Conservation (phyloP, 2,888 invertebrate species). For the Drosophila buzzatii region DNA sequence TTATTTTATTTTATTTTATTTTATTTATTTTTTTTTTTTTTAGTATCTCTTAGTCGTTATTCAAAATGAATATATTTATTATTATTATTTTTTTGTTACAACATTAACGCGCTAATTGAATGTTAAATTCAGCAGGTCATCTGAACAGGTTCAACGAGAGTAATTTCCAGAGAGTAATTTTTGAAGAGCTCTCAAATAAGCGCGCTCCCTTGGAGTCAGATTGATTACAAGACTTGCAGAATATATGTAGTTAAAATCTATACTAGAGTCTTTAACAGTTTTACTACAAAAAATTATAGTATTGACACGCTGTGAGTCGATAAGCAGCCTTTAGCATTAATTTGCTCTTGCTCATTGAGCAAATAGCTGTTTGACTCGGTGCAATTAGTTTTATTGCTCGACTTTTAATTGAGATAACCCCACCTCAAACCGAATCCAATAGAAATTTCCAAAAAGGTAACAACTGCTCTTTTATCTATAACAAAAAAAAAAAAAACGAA, state of each 20-base stretch:
- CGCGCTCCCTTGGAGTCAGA: not conserved
- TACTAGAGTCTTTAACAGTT: no score
- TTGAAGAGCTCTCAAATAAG: not conserved
- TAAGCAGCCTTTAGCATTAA: not conserved
- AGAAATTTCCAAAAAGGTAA: constrained; percentile 46
- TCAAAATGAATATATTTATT: no score
- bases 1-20: no score
- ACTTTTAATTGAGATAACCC: constrained; percentile 35
- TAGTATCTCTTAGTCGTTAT: not conserved
- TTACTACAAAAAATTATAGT: not conserved
- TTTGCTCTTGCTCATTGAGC: constrained; percentile 13
- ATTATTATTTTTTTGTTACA: constrained; percentile 7
- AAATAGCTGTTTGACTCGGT: constrained; percentile 34
- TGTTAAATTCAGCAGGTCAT: constrained; percentile 42
- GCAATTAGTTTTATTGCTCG: constrained; percentile 28
- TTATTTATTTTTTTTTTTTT: no score
- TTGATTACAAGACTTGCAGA: no score
- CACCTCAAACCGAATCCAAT: constrained; percentile 37
- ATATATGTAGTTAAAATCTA: not conserved
- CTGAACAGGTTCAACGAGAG: constrained; percentile 29
- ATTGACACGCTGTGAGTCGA: constrained; percentile 1
- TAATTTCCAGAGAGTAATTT: constrained; percentile 10
- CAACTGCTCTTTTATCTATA: constrained; percentile 42
- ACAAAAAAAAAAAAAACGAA: not conserved
- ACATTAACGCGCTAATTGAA: constrained; percentile 62